phyloP scores from a whole-genome alignment of 2,113 vertebrate genomes.

The Antechinus flavipes region DNA sequence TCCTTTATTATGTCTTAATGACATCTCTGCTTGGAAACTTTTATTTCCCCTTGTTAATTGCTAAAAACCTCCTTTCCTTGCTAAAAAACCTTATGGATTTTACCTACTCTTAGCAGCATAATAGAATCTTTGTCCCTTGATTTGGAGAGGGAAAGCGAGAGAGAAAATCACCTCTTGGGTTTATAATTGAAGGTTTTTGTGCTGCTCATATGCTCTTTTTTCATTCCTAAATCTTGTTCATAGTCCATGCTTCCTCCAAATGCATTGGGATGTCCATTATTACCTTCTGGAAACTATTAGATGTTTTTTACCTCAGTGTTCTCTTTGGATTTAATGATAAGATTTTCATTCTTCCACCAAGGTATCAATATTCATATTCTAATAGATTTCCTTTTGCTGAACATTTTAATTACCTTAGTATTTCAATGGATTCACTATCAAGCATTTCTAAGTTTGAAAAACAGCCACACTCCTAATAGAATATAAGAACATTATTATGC shows the following conservation, averaged over 20 bases:
- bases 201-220: background rate
- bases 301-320: background rate
- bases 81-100: too few relatives aligned
- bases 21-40: too few relatives aligned
- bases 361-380: background rate
- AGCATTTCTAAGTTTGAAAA: background rate
- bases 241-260: background rate
- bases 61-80: too few relatives aligned
- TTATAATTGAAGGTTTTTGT: background rate
- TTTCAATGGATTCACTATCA: background rate
- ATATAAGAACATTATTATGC: too few relatives aligned
- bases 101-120: too few relatives aligned
- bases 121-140: too few relatives aligned
- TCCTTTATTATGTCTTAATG: too few relatives aligned
- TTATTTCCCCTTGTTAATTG: too few relatives aligned
- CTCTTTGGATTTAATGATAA: background rate
- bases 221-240: background rate
- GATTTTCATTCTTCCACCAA: background rate
- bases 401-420: background rate
- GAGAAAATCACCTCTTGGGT: background rate
- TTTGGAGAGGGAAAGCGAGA: too few relatives aligned
- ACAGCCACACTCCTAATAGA: background rate
- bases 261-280: background rate
- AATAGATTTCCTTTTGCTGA: background rate
- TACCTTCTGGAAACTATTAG: background rate